Evolutionary conservation across 2,797 vertebrate species (phyloP).

Genomic region (Mergus octosetaceus): DNA sequence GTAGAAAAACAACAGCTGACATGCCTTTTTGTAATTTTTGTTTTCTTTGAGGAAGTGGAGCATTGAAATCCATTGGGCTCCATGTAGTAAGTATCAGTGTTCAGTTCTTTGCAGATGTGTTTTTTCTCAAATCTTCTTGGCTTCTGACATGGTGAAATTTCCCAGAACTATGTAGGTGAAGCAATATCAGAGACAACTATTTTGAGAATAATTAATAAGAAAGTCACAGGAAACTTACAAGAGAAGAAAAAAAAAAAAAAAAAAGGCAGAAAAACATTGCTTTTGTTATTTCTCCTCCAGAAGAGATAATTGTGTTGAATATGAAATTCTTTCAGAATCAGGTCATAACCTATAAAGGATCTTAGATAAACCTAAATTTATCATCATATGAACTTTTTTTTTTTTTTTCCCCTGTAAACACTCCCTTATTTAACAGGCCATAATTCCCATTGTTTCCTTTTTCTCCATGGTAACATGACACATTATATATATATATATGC

Average conservation of each 20-base stretch:
- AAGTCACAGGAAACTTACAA: not conserved
- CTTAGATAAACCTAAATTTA: not conserved
- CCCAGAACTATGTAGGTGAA: not conserved
- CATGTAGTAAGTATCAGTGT: not conserved
- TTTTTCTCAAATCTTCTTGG: not conserved
- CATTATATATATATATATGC: too few species aligned
- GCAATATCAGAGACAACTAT: not conserved
- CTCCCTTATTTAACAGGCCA: not conserved
- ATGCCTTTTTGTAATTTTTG: not conserved
- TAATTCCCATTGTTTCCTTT: not conserved
- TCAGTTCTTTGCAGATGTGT: not conserved
- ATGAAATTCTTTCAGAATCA: not conserved
- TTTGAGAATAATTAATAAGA: not conserved
- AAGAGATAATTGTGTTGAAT: not conserved
- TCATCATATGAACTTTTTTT: not conserved
- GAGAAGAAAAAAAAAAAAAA: not conserved
- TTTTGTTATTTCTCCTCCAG: rapidly evolving
- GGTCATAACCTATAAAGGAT: not conserved
- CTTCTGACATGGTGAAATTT: not conserved
- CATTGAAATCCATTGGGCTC: not conserved
- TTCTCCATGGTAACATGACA: not conserved
- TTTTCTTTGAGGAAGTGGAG: not conserved
- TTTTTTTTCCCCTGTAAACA: not conserved
- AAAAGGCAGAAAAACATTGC: not conserved
- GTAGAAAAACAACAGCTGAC: not conserved